Evolutionary conservation across 1,140 invertebrate species (phyloP).

Genomic region (Cydia strobilella): DNA sequence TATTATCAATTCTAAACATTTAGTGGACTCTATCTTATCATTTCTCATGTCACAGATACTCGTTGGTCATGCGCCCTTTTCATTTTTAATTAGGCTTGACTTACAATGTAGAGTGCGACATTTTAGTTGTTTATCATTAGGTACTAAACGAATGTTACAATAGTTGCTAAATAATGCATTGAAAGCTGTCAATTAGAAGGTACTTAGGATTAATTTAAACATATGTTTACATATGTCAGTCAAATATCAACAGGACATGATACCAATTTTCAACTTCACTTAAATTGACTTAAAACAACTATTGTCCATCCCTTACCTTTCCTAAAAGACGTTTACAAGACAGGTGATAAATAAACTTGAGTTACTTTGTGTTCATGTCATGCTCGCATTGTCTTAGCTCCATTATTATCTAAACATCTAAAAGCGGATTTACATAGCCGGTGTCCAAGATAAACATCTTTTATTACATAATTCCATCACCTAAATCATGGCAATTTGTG

Average conservation of each 20-base stretch:
- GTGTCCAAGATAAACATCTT: not conserved
- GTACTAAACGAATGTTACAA: not conserved
- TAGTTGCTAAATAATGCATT: slow-evolving; percentile 2
- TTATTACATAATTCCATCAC: too few species aligned
- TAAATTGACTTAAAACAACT: not conserved
- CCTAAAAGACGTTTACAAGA: not conserved
- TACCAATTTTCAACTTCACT: slow-evolving; percentile 3
- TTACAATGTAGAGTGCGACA: not conserved
- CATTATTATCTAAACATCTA: slow-evolving; percentile 14
- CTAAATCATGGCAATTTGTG: too few species aligned
- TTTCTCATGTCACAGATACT: not conserved
- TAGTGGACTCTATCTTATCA: not conserved
- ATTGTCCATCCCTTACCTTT: not conserved
- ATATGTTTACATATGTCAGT: not conserved
- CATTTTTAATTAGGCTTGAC: not conserved
- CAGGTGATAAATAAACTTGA: slow-evolving; percentile 11
- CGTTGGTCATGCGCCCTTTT: not conserved
- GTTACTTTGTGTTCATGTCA: not conserved
- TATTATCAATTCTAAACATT: not conserved
- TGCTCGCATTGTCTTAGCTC: not conserved
- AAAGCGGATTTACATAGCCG: not conserved
- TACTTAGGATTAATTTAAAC: slow-evolving; percentile 6
- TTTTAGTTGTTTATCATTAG: not conserved
- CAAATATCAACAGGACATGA: not conserved
- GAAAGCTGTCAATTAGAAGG: slow-evolving; percentile 1